Conservation (phyloP, 1,140 invertebrate genomes). For the Cydia strobilella region DNA sequence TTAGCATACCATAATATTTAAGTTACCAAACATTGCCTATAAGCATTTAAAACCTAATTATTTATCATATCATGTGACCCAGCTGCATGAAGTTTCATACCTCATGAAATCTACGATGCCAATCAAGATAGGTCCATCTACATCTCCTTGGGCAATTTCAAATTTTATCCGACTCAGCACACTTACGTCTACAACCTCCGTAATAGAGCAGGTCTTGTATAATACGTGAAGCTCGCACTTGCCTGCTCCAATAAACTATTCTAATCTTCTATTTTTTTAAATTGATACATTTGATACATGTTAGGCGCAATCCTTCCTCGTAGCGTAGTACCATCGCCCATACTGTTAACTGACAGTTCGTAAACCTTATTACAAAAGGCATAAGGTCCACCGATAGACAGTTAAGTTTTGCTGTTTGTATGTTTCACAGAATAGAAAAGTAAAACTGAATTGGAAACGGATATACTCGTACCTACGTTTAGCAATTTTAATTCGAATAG, state of each 20-base stretch:
- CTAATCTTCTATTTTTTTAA: neutral
- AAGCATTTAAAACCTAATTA: no score
- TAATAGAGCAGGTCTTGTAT: slow-evolving; percentile 13
- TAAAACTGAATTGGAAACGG: slow-evolving; percentile 45
- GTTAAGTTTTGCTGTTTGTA: no score
- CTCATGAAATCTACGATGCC: neutral
- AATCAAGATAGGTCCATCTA: neutral
- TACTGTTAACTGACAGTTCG: no score
- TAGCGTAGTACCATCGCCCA: neutral
- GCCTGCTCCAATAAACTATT: neutral
- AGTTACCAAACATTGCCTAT: no score
- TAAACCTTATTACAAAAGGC: no score
- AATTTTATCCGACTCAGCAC: slow-evolving; percentile 1
- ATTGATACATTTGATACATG: neutral
- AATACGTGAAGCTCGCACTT: neutral
- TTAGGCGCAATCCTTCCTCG: neutral
- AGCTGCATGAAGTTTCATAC: neutral
- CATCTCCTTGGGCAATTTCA: neutral
- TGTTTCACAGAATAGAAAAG: slow-evolving; percentile 22
- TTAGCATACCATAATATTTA: no score
- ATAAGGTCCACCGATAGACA: no score
- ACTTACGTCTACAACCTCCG: neutral
- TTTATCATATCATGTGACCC: neutral
- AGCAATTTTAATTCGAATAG: slow-evolving; percentile 55
- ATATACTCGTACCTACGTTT: slow-evolving; percentile 50